Percentiles rank a stretch among this genome's conserved stretches.
phyloP scores from a whole-genome alignment of 2,113 vertebrate genomes.

The Merops nubicus region DNA sequence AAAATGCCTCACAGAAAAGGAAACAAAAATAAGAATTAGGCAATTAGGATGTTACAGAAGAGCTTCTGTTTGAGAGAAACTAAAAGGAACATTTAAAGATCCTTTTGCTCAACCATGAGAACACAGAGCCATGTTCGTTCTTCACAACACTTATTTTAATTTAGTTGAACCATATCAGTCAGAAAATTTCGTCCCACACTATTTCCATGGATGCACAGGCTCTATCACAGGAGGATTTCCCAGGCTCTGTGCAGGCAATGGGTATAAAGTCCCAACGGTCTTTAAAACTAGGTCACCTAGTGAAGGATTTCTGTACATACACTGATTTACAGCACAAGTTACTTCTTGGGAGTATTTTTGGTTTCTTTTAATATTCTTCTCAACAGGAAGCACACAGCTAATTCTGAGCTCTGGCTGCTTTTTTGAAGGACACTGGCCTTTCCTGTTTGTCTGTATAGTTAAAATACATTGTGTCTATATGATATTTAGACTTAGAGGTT shows the following conservation, averaged over 20 bases:
- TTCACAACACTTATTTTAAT: not conserved
- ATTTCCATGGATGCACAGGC: not conserved
- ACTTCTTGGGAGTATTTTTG: not conserved
- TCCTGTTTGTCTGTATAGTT: not conserved
- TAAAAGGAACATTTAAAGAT: not conserved
- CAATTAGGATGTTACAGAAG: not conserved
- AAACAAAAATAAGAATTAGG: not conserved
- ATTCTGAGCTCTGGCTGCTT: not conserved
- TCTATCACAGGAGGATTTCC: not conserved
- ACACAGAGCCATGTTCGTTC: not conserved
- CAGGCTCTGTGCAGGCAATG: not conserved
- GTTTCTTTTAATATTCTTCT: not conserved
- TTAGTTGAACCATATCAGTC: not conserved
- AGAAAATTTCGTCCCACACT: not conserved
- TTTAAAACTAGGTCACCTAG: conserved; percentile 22
- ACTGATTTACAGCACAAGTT: not conserved
- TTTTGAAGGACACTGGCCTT: not conserved
- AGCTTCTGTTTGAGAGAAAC: not conserved
- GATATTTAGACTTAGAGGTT: not conserved
- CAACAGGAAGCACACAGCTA: not conserved
- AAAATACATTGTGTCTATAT: not conserved
- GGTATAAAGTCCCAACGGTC: not conserved
- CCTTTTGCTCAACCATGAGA: not conserved
- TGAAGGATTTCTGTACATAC: not conserved
- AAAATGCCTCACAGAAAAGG: not conserved